Base-by-base conservation (phyloP, 1,140 invertebrate species). In the Gonioctena quinquepunctata region DNA sequence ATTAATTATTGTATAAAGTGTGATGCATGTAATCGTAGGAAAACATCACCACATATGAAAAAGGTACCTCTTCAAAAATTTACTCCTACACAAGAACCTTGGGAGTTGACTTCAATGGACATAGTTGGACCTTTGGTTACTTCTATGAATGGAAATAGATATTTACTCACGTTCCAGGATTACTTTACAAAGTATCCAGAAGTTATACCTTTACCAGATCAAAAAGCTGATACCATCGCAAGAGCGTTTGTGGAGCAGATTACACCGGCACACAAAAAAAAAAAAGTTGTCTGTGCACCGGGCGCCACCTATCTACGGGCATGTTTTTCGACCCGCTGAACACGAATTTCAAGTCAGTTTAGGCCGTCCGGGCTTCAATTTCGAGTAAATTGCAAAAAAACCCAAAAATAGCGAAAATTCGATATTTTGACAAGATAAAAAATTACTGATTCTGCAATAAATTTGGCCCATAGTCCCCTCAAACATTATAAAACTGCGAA, bases 191-290 rank as follows among this genome's bases (percentile, higher is more conserved):
- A 64, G 49, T 64, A 79, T 65, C 8, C 75, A 11, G 69, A 76
- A 57, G 76, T 74, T 3, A 67, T 60, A 22, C 68, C 74, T 5
- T 50, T 77, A 22, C 50, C 62, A 42, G 57, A 70, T 25, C 69
- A 73, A 70, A 66, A 68, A 23, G 62, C 71, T 7, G 67, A 57
- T 16, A 68, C 71, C 19, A 61, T 77, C n/a, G 69, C 71, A 1
- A 33, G 57, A 13, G 5, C 22, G 8, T 76, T 77, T 19, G 68
- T 73, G 8, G 70, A 73, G 23, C 56, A 70, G 19, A 66, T 75
- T n/a, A n/a, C n/a, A n/a, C n/a, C n/a, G n/a, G n/a, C n/a, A n/a
- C n/a, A n/a, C n/a, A n/a, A n/a, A n/a, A n/a, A n/a, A n/a, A n/a
- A n/a, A n/a, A n/a, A n/a, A n/a, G n/a, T n/a, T n/a, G n/a, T n/a